Evolutionary conservation across 2,113 vertebrate species (phyloP), one percentile per base, ranked within the genome.

Genomic region (Oreotrochilus melanogaster): DNA sequence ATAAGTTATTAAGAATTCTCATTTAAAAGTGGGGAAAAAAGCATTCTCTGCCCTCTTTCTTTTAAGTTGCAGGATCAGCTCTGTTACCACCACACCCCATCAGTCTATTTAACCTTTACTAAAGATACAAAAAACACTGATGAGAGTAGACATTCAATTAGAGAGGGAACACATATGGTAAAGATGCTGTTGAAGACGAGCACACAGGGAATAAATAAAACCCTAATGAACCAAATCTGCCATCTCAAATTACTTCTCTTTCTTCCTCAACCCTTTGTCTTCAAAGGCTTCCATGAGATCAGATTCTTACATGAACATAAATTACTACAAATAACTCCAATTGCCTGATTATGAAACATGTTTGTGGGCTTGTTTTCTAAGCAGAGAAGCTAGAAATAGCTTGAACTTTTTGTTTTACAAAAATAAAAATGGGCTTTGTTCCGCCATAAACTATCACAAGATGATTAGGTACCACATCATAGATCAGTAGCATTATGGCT

Each of bases 151-250:
- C 81, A 79, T 45, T 56, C 62, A 74, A 84, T 87, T 92, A 92
- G 12, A 88, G n/a, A 89, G 14, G 9, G 33, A 93, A 64, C 28
- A 66, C 62, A 86, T 69, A 89, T 11, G 22, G 57, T 69, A 27
- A 89, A 85, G 48, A 92, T 25, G 61, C n/a, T 95, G 78, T 82
- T 4, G 1, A 94, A 85, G 28, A 89, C 27, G 30, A 78, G 7
- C 39, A 88, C 50, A 85, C 5, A 73, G 15, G 33, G 54, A 93
- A 93, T 79, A 89, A 89, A 89, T 75, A 89, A 94, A 89, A 87
- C 31, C 22, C 94, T 90, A 93, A 88, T 79, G 67, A 94, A 90
- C 50, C 11, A 92, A 86, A 92, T 83, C 57, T 95, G 58, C 58
- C 71, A 83, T 72, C 33, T 92, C 58, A 19, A 73, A 53, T 89